These are phyloP conservation scores for Eulacestoma nigropectus DNA, from an alignment of 2,113 vertebrate species.

Conservation along the genomic window DNA sequence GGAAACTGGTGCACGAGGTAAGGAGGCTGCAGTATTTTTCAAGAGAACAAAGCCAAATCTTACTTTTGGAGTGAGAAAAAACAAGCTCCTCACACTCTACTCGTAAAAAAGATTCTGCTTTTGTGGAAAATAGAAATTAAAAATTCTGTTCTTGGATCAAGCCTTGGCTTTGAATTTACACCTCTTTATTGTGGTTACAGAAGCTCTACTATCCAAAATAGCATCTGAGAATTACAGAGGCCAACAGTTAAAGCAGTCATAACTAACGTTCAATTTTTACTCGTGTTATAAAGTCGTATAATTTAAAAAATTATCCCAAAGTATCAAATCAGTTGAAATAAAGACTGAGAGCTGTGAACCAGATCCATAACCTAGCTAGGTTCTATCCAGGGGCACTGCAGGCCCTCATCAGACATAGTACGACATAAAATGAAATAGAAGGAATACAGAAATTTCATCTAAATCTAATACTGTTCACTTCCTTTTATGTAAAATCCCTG, in stretches of 20 bases:
- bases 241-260: background rate
- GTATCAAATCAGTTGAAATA: background rate
- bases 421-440: background rate
- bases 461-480: background rate
- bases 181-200: background rate
- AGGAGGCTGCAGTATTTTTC: background rate
- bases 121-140: background rate
- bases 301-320: background rate
- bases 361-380: background rate
- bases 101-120: background rate
- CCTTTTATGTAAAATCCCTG: background rate
- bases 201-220: background rate
- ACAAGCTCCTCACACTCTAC: background rate
- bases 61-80: background rate
- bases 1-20: background rate
- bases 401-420: background rate
- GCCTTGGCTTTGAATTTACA: background rate
- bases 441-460: background rate
- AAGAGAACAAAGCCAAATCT: background rate
- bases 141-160: background rate
- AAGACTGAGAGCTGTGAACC: background rate
- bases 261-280: background rate
- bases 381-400: background rate
- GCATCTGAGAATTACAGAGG: background rate
- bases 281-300: background rate